A percentile compares a stretch with the other conserved stretches of the same genome.
Evolutionary conservation across 2,888 invertebrate genomes (phyloP).

Genomic region (Hermaeophaga mercurialis): DNA sequence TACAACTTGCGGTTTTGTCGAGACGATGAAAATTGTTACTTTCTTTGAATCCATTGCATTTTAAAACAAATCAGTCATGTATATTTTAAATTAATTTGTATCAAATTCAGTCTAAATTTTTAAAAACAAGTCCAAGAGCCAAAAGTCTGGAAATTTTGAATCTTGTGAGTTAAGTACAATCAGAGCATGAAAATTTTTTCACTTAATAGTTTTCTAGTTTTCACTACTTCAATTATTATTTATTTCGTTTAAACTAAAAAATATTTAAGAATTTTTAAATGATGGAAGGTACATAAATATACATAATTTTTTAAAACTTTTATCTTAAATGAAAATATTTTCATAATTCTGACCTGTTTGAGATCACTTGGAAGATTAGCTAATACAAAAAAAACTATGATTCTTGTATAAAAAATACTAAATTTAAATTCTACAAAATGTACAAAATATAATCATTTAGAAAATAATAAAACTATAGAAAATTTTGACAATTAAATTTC

Average conservation of each 20-base stretch:
- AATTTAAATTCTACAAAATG: background rate
- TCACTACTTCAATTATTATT: background rate
- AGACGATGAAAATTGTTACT: conserved; percentile 25
- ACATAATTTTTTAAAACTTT: too few relatives aligned
- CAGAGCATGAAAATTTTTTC: conserved; percentile 9
- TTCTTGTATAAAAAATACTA: background rate
- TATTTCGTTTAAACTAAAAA: background rate
- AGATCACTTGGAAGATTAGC: conserved; percentile 11
- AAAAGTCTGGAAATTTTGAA: conserved; percentile 14
- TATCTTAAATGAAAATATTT: background rate
- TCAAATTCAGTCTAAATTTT: conserved; percentile 53
- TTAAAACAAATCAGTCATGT: conserved; percentile 51
- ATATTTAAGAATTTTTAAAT: background rate
- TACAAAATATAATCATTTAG: background rate
- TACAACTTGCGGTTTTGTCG: conserved; percentile 15
- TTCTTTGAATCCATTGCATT: conserved; percentile 33
- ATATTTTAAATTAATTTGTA: conserved; percentile 46
- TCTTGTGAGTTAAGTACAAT: conserved; percentile 15
- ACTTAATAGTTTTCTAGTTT: too few relatives aligned
- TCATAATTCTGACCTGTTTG: conserved; percentile 2
- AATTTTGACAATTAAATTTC: too few relatives aligned
- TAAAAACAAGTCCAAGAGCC: conserved; percentile 15
- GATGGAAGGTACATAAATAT: background rate
- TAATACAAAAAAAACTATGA: background rate
- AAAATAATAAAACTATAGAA: background rate